phyloP scores from a whole-genome alignment of 2,888 invertebrate genomes.

The Corythucha ciliata region DNA sequence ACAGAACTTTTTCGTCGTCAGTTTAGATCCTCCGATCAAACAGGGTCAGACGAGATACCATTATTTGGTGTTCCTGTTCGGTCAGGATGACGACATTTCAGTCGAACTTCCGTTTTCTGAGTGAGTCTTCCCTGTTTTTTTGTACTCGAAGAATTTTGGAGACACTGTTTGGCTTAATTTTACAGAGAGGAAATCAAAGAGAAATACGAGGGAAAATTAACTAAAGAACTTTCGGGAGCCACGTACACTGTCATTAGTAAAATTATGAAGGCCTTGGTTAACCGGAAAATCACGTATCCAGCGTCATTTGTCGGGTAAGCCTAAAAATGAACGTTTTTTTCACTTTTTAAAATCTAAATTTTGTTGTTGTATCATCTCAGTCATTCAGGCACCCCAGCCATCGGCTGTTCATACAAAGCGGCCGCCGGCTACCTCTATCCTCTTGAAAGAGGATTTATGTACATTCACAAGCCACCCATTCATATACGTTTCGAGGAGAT shows the following conservation, averaged over 20 bases:
- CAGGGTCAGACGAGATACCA: conserved; percentile 99
- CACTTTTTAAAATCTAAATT: background rate
- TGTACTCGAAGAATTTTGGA: background rate
- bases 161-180: conserved; percentile 28
- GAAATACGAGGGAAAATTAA: conserved; percentile 86
- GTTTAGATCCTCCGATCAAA: conserved; percentile 96
- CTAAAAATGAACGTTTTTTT: no score
- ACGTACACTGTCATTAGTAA: conserved; percentile 92
- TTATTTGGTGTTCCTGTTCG: conserved; percentile 87
- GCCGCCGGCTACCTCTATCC: conserved; percentile 96
- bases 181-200: conserved; percentile 77
- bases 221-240: conserved; percentile 82
- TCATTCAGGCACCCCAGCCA: conserved; percentile 76
- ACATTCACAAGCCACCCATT: conserved; percentile 96
- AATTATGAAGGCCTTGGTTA: conserved; percentile 92
- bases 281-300: conserved; percentile 88
- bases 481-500: conserved; percentile 98
- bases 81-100: conserved; percentile 80
- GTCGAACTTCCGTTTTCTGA: conserved; percentile 86
- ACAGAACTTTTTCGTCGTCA: conserved; percentile 97
- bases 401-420: conserved; percentile 94
- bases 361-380: conserved; percentile 42
- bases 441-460: conserved; percentile 94
- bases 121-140: conserved; percentile 47
- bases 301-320: conserved; percentile 81